Conservation (phyloP, 2,888 invertebrate genomes). For the Epistrophe eligans region DNA sequence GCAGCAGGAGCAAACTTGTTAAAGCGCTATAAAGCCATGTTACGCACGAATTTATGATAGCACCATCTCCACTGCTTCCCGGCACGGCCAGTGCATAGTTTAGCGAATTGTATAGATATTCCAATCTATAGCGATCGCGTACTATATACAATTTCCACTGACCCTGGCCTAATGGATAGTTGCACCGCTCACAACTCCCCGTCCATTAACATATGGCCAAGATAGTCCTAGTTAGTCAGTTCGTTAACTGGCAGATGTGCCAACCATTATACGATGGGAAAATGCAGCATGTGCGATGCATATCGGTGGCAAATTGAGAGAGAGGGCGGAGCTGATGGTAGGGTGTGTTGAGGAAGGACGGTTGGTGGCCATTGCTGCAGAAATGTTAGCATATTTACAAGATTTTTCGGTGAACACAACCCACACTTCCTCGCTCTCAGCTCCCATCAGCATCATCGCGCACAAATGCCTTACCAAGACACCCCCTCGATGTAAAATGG, state of each 20-base stretch:
- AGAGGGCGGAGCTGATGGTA: no score
- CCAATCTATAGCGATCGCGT: slow-evolving; percentile 10
- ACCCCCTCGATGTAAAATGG: slow-evolving; percentile 56
- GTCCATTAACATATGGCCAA: slow-evolving; percentile 62
- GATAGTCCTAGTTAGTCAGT: slow-evolving; percentile 72
- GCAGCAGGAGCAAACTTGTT: slow-evolving; percentile 56
- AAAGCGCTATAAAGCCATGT: slow-evolving; percentile 73
- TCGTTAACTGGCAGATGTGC: slow-evolving; percentile 74
- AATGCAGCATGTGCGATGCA: slow-evolving; percentile 5
- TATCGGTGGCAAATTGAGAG: slow-evolving; percentile 24
- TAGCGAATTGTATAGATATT: slow-evolving; percentile 19
- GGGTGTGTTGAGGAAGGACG: neutral
- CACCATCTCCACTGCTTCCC: slow-evolving; percentile 18
- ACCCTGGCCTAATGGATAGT: slow-evolving; percentile 55
- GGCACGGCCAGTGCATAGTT: slow-evolving; percentile 6
- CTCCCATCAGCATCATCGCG: neutral
- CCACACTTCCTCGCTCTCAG: neutral
- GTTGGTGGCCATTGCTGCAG: slow-evolving; percentile 25
- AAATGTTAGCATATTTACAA: slow-evolving; percentile 67
- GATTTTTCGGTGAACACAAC: slow-evolving; percentile 61
- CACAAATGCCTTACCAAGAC: slow-evolving; percentile 7
- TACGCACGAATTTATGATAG: slow-evolving; percentile 72
- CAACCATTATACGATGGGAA: slow-evolving; percentile 43
- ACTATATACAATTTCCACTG: slow-evolving; percentile 24
- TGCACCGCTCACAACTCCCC: slow-evolving; percentile 36